These are phyloP conservation scores for Leistus spinibarbis DNA, from an alignment of 2,888 invertebrate species.

Conservation along the genomic window DNA sequence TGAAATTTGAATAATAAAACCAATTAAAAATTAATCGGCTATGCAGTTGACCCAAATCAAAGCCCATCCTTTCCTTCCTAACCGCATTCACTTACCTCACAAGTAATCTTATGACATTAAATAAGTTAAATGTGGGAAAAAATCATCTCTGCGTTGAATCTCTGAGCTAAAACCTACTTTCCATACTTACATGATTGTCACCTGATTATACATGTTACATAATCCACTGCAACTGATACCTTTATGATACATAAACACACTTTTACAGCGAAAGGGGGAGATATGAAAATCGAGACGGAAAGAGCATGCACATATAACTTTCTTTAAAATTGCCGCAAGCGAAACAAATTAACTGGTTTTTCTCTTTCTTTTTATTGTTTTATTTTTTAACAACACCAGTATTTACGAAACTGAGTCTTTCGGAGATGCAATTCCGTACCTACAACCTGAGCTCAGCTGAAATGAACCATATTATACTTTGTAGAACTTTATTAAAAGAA, in stretches of 20 bases:
- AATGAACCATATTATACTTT: too few species aligned
- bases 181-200: conserved; percentile 4
- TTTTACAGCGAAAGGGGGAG: background rate
- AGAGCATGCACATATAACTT: conserved; percentile 17
- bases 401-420: background rate
- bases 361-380: background rate
- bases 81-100: too few species aligned
- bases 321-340: conserved; percentile 13
- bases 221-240: background rate
- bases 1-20: too few species aligned
- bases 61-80: too few species aligned
- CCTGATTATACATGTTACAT: conserved; percentile 12
- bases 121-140: background rate
- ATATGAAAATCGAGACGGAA: conserved; percentile 6
- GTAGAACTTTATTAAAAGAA: too few species aligned
- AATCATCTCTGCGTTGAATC: background rate
- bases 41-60: too few species aligned
- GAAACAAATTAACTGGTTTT: background rate
- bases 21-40: too few species aligned
- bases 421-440: background rate
- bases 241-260: conserved; percentile 29
- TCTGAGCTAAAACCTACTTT: background rate
- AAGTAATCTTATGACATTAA: too few species aligned
- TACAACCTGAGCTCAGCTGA: too few species aligned
- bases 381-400: background rate